Evolutionary conservation across 2,888 invertebrate genomes (phyloP).

Genomic region (Noctua janthe): DNA sequence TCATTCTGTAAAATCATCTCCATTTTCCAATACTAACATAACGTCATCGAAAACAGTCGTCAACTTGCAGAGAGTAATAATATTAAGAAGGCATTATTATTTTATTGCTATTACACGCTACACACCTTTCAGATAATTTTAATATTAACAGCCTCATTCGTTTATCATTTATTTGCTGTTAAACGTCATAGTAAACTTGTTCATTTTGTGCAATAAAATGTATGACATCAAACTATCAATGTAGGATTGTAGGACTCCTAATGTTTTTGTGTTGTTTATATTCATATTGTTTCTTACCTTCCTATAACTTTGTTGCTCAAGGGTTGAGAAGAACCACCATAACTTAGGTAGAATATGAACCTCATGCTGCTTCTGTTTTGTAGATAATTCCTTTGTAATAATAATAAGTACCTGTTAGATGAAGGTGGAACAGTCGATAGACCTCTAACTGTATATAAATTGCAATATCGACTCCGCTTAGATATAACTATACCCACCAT

Average conservation of each 20-base stretch:
- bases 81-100: not conserved
- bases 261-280: not conserved
- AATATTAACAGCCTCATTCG: not conserved
- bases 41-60: not conserved
- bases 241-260: not conserved
- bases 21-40: not conserved
- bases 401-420: not conserved
- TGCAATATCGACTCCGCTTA: not conserved
- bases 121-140: too few species aligned
- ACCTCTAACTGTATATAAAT: not conserved
- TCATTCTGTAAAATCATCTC: not conserved
- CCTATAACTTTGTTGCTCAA: not conserved
- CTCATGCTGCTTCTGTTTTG: not conserved
- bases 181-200: not conserved
- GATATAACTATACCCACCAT: conserved; percentile 1
- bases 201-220: not conserved
- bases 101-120: not conserved
- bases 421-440: not conserved
- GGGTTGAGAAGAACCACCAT: not conserved
- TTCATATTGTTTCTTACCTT: not conserved
- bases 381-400: not conserved
- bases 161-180: not conserved
- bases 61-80: not conserved
- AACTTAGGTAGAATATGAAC: not conserved
- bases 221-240: not conserved